Evolutionary conservation across 2,888 invertebrate genomes (phyloP).

Genomic region (Athripsodes cinereus): DNA sequence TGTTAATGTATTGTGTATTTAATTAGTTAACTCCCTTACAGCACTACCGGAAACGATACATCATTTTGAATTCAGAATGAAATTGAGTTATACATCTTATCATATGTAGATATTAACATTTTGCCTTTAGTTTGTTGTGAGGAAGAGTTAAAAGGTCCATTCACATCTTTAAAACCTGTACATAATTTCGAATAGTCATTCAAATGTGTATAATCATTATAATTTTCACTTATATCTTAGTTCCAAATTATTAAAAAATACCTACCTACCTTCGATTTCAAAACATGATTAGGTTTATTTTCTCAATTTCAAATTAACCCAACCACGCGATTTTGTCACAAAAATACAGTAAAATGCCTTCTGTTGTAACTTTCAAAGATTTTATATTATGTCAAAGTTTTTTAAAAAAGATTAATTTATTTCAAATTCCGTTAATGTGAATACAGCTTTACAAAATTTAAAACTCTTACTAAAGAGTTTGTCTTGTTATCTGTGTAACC

Average conservation of each 20-base stretch:
- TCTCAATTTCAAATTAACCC: not conserved
- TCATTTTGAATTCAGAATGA: conserved; percentile 25
- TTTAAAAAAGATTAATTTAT: no score
- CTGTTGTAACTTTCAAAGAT: no score
- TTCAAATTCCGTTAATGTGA: no score
- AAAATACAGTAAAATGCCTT: no score
- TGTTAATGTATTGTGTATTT: no score
- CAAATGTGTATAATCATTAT: no score
- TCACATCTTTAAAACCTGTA: not conserved
- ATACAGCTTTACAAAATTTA: no score
- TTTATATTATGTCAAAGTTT: no score
- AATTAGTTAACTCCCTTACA: no score
- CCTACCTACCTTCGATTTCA: not conserved
- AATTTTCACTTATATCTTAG: no score
- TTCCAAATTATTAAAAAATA: not conserved
- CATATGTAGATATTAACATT: conserved; percentile 12
- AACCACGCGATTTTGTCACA: not conserved
- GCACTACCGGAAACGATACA: conserved; percentile 26
- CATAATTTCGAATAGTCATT: no score
- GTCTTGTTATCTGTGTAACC: not conserved
- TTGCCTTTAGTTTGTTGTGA: conserved; percentile 18
- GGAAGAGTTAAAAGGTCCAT: not conserved
- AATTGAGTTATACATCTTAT: not conserved
- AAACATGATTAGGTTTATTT: no score
- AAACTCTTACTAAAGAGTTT: conserved; percentile 6